Base-by-base conservation (phyloP, 2,113 vertebrate species). In the Trogon melanurus region DNA sequence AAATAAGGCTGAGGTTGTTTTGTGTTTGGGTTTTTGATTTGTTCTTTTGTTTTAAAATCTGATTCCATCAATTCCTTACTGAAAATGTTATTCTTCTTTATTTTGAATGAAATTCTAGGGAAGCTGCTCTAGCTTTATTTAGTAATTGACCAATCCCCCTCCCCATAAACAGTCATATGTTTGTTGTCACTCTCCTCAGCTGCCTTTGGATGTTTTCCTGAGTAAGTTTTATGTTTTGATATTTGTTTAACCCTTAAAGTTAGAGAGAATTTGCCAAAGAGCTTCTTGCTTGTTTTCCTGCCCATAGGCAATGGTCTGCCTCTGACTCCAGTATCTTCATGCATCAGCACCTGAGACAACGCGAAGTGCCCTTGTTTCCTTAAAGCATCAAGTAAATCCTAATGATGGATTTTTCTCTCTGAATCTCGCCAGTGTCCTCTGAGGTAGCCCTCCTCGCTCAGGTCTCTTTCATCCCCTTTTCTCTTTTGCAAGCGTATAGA, bases 221-320 rank as follows among this genome's bases (percentile, higher is more conserved):
- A 53, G n/a, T 51, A 85, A 62, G 17, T 56, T 60, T 66, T 57
- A 6, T 67, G 47, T 82, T 78, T 85, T 81, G 16, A 44, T 79
- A 91, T 30, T 80, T 22, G 14, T 44, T 82, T 91, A 93, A 88
- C 84, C 79, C 58, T 91, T 93, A 92, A 88, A 93, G 65, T 69
- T 93, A 81, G 30, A 61, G 13, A 34, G 36, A 74, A 78, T 81
- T 89, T 65, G 6, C 41, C 2, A 5, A 78, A 60, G 44, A 83
- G 19, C 12, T 9, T 88, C 21, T 57, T 56, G 74, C 26, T 89
- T 93, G 57, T 91, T 86, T 93, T 88, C 17, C 22, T 93, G 48
- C 85, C 85, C 72, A 86, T 36, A 75, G 83, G 83, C 93, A 75
- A 38, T 15, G 61, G 29, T 70, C 79, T 86, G 38, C 34, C n/a